Percentiles rank a stretch among this genome's conserved stretches.
Conservation (phyloP, 2,797 vertebrate species). For the Galago senegalensis region DNA sequence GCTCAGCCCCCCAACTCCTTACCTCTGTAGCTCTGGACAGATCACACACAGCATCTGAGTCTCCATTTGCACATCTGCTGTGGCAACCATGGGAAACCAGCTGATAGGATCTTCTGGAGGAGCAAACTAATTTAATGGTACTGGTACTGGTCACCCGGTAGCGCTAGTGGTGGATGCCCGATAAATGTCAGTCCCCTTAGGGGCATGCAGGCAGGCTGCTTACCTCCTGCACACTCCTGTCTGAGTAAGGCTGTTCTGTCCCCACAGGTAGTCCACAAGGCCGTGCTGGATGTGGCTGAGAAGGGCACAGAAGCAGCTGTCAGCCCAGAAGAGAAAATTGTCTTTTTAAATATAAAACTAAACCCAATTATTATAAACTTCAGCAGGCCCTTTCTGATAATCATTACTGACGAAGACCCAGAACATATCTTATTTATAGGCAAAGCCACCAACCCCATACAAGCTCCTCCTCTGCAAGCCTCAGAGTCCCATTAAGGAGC, state of each 20-base stretch:
- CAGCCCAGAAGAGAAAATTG: constrained; percentile 87
- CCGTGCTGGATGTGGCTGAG: constrained; percentile 93
- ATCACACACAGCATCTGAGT: fast-evolving
- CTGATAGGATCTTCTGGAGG: fast-evolving
- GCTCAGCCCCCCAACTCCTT: background rate
- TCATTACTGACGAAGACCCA: fast-evolving
- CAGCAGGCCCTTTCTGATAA: background rate
- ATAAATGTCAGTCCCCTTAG: fast-evolving
- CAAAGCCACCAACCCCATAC: background rate
- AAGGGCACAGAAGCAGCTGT: constrained; percentile 93
- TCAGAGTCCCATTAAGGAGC: fast-evolving
- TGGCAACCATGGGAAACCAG: fast-evolving
- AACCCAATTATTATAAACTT: background rate
- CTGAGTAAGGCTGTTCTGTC: background rate
- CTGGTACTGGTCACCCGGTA: no score
- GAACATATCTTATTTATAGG: background rate
- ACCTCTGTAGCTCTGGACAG: no score
- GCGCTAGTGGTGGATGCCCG: fast-evolving
- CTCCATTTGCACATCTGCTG: background rate
- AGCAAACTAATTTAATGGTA: no score
- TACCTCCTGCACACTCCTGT: fast-evolving
- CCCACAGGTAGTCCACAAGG: constrained; percentile 93
- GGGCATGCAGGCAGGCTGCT: fast-evolving
- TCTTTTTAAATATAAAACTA: background rate
- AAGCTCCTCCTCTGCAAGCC: background rate